Conservation (phyloP, 2,888 invertebrate species). For the Leptura quadrifasciata region DNA sequence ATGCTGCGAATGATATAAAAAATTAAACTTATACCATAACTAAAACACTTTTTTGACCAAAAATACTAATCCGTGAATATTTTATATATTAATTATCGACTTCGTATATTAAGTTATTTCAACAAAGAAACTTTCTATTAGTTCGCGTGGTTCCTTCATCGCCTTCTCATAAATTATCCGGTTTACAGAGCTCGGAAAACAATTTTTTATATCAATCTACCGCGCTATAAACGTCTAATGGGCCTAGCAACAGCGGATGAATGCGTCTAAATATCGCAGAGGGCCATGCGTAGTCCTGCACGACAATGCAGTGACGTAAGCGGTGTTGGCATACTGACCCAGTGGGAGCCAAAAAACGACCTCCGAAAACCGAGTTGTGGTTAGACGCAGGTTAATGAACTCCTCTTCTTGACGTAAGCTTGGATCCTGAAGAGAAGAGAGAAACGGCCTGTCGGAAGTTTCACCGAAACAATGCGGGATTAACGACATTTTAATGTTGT, state of each 20-base stretch:
- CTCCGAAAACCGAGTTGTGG: constrained; percentile 51
- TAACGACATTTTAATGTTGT: constrained; percentile 55
- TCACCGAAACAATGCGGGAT: constrained; percentile 64
- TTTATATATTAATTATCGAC: background rate
- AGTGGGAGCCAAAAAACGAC: constrained; percentile 48
- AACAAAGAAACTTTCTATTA: background rate
- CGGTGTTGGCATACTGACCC: constrained; percentile 54
- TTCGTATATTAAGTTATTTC: background rate
- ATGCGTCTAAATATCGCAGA: constrained; percentile 29
- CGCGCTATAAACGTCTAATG: constrained; percentile 7
- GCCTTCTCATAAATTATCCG: background rate
- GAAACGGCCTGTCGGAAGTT: constrained; percentile 54
- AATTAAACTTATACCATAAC: background rate
- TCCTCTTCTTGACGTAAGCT: constrained; percentile 40
- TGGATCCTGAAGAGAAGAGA: constrained; percentile 46
- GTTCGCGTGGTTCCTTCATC: background rate
- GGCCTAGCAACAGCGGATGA: constrained; percentile 32
- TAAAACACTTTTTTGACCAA: background rate
- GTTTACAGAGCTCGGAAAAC: background rate
- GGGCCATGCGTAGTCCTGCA: constrained; percentile 22
- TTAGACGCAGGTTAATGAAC: constrained; percentile 55
- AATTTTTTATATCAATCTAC: background rate
- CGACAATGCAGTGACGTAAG: constrained; percentile 47
- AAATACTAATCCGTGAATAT: background rate
- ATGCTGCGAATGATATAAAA: background rate